Conservation (phyloP, 1,140 invertebrate species). For the Stratiolaelaps scimitus region DNA sequence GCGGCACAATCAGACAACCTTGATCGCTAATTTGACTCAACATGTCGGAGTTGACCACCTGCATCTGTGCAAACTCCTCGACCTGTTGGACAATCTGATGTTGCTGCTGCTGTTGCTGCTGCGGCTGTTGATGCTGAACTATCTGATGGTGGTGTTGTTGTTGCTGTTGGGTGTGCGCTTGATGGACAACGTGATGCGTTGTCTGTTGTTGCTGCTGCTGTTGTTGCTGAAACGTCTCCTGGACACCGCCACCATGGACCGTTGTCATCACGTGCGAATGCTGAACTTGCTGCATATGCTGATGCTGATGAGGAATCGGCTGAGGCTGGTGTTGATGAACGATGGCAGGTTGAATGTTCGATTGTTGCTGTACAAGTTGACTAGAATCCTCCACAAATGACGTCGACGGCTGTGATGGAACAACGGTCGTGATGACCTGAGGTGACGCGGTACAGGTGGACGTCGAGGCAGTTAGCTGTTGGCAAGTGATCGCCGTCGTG, state of each 20-base stretch:
- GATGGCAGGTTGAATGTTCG: not conserved
- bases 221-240: too few species aligned
- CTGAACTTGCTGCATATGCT: too few species aligned
- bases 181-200: too few species aligned
- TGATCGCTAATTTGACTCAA: constrained; percentile 7
- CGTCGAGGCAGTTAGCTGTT: too few species aligned
- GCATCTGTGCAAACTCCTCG: not conserved
- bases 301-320: too few species aligned
- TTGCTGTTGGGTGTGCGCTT: not conserved
- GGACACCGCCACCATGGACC: too few species aligned
- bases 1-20: not conserved
- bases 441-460: not conserved
- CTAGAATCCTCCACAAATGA: constrained; percentile 25
- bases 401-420: constrained; percentile 8
- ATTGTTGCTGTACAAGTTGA: constrained; percentile 28
- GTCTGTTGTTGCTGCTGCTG: too few species aligned
- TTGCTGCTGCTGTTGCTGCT: constrained; percentile 10
- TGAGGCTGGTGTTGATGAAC: constrained; percentile 11
- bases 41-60: not conserved
- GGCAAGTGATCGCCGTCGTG: too few species aligned
- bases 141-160: constrained; percentile 8
- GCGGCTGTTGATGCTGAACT: constrained; percentile 2
- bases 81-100: constrained; percentile 10
- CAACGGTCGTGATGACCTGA: constrained; percentile 4
- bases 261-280: too few species aligned